Evolutionary conservation across 2,113 vertebrate species (phyloP).

Genomic region (Fulica atra): DNA sequence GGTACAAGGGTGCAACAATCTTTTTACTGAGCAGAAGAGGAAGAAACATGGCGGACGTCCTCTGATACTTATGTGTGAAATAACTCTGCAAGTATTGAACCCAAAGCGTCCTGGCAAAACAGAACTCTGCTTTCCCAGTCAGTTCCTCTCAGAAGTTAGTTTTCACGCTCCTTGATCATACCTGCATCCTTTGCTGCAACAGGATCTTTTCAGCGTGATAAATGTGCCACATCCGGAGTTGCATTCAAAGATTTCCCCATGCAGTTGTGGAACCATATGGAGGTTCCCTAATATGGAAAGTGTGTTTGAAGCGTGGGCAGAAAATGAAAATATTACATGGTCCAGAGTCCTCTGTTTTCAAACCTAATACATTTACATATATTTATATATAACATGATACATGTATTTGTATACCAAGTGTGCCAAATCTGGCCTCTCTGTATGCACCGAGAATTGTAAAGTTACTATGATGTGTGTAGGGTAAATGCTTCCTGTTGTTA

Average conservation of each 20-base stretch:
- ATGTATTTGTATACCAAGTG: too few relatives aligned
- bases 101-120: accelerated
- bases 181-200: not conserved
- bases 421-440: not conserved
- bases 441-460: not conserved
- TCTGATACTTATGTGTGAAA: not conserved
- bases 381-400: not conserved
- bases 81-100: not conserved
- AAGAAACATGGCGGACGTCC: not conserved
- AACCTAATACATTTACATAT: not conserved
- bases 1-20: not conserved
- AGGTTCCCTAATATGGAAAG: not conserved
- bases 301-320: not conserved
- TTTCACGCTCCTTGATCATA: not conserved
- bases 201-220: not conserved
- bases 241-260: not conserved
- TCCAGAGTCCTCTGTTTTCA: not conserved
- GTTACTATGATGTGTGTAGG: not conserved
- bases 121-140: not conserved
- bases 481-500: not conserved
- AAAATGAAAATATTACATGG: not conserved
- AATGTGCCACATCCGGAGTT: not conserved
- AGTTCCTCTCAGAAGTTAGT: not conserved
- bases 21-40: not conserved
- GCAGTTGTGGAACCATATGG: not conserved